Evolutionary conservation across 2,113 vertebrate species (phyloP), one percentile per base, ranked within the genome.

Genomic region (Semnornis frantzii): DNA sequence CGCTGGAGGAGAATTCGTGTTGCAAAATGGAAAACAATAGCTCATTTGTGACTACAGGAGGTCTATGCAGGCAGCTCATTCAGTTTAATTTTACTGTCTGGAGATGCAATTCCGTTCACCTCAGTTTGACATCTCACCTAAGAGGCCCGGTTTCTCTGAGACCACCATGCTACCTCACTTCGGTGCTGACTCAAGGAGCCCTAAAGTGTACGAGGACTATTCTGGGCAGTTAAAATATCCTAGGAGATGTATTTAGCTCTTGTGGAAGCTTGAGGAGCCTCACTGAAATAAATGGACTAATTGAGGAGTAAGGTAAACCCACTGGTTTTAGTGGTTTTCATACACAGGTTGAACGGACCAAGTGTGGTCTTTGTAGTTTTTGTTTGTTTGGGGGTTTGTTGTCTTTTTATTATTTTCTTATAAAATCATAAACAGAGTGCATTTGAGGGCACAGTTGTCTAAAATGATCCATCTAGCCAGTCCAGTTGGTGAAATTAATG

Each of bases 241-340:
- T 46, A 31, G 34, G 20, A 91, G 73, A 90, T 31, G 15, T 65
- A 83, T 81, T 90, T 83, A 90, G 75, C 58, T 85, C n/a, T 78
- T 71, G 48, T 42, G 84, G 75, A 90, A 87, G 77, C 25, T 50
- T 62, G 34, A 85, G 72, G 73, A 62, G 24, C 69, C 80, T 91
- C 73, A 57, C 58, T 87, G 85, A 93, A 93, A 91, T 89, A 85
- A 87, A 54, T 42, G 17, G 57, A 64, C 48, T 93, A 94, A 94
- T 78, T 96, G 79, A 95, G 87, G 84, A 52, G 57, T 80, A 85
- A 82, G 46, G 85, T 95, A 93, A 94, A 94, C 77, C 85, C 95
- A 79, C 93, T 65, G 54, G 46, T 48, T 85, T 92, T 52, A 91
- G 66, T 48, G 68, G 81, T 78, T 74, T 85, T 65, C 46, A 50